A percentile compares a stretch with the other conserved stretches of the same genome.
These are phyloP conservation scores for Lonchura striata DNA, from an alignment of 2,113 vertebrate genomes.

Conservation along the genomic window DNA sequence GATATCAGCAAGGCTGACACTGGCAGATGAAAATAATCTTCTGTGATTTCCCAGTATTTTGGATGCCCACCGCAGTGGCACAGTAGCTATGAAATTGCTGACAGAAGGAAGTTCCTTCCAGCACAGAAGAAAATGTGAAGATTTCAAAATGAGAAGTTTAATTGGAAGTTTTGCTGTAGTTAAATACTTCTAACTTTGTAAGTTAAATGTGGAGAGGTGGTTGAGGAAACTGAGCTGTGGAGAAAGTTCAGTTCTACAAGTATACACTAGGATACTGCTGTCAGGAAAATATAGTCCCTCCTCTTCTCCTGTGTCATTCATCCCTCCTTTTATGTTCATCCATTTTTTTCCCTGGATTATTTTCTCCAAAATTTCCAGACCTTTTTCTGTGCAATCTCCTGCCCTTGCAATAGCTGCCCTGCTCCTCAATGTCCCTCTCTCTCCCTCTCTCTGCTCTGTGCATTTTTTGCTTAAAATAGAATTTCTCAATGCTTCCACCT, in stretches of 20 bases:
- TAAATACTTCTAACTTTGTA: not conserved
- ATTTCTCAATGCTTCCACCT: not conserved
- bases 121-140: not conserved
- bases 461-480: not conserved
- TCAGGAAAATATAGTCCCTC: not conserved
- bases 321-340: not conserved
- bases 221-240: not conserved
- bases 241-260: not conserved
- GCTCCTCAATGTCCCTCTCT: not conserved
- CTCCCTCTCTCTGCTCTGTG: not conserved
- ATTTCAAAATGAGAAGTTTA: not conserved
- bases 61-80: fast-evolving
- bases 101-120: not conserved
- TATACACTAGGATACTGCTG: not conserved
- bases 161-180: not conserved
- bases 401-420: not conserved
- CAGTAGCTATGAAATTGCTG: not conserved
- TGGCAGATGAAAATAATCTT: not conserved
- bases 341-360: not conserved
- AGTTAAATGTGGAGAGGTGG: not conserved
- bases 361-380: not conserved
- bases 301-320: not conserved
- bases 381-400: not conserved
- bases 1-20: not conserved
- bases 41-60: not conserved